phyloP scores from a whole-genome alignment of 2,113 vertebrate species.

The Lepus timidus region DNA sequence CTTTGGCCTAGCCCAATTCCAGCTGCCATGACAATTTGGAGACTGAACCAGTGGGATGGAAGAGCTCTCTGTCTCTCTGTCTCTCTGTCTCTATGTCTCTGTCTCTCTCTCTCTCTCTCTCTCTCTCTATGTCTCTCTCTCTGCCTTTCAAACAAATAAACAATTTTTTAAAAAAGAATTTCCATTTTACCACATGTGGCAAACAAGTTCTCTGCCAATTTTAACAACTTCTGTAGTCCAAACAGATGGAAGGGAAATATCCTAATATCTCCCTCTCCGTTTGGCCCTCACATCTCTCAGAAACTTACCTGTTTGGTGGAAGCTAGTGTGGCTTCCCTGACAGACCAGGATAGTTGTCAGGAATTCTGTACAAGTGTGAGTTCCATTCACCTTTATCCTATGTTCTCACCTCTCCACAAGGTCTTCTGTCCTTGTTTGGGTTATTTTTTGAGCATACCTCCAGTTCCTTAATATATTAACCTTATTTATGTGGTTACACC shows the following conservation, averaged over 20 bases:
- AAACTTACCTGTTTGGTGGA: background rate
- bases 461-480: background rate
- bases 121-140: too few relatives aligned
- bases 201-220: background rate
- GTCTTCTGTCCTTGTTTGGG: background rate
- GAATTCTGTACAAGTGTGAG: background rate
- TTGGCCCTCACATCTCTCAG: background rate
- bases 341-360: background rate
- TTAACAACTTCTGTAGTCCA: too few relatives aligned
- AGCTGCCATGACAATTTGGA: too few relatives aligned
- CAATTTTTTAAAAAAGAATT: background rate
- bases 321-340: background rate
- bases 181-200: rapidly evolving
- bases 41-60: too few relatives aligned
- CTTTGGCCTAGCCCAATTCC: too few relatives aligned
- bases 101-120: too few relatives aligned
- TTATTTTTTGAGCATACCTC: background rate
- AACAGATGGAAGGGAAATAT: too few relatives aligned
- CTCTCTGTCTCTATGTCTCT: too few relatives aligned
- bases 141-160: too few relatives aligned
- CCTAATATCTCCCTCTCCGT: background rate
- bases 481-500: background rate
- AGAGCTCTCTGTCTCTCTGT: too few relatives aligned
- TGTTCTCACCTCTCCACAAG: background rate
- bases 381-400: background rate